Evolutionary conservation across 1,140 invertebrate species (phyloP), one percentile per base, ranked within the genome.

Genomic region (Aphidius ervi): DNA sequence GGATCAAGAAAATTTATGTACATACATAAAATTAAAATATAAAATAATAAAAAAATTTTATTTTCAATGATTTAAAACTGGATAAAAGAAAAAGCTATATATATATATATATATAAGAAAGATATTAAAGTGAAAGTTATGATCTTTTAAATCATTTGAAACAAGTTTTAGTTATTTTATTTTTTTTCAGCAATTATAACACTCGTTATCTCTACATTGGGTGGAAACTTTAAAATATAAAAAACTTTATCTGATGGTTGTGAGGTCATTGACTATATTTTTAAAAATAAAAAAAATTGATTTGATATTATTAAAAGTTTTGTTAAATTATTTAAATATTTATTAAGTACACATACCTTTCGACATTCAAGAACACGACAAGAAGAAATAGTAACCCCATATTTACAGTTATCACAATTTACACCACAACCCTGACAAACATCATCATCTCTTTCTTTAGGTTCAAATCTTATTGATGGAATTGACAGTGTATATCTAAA

Each of bases 361-460:
- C 65, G 67, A 50, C 74, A 76, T 56, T 74, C 68, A 10, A 6
- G 6, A 8, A 70, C 50, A 20, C 68, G 69, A 53, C 74, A 76
- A 40, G 56, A 46, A 6, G 73, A 71, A 9, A 59, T 61, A 4
- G 56, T 59, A 8, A 56, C 39, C 55, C 74, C 74, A 23, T 65
- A 74, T 39, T 67, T 59, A 56, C 74, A 76, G 47, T 69, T 59
- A 40, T 69, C 58, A 45, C 74, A 76, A 0, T 68, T 50, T 5
- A 67, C 59, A 10, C 62, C 68, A 59, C 73, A 75, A 9, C 23
- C 23, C 23, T 31, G 64, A 59, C 23, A 56, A 42, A 49, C 74
- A 74, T 40, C 57, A n/a, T 5, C 45, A 50, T 61, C 50, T 61
- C 42, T 64, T 16, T 5, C 61, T 56, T 39, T 61, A 57, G 5